A percentile compares a stretch with the other conserved stretches of the same genome.
phyloP scores from a whole-genome alignment of 1,140 invertebrate genomes.

The Rhyacophila brunnea region DNA sequence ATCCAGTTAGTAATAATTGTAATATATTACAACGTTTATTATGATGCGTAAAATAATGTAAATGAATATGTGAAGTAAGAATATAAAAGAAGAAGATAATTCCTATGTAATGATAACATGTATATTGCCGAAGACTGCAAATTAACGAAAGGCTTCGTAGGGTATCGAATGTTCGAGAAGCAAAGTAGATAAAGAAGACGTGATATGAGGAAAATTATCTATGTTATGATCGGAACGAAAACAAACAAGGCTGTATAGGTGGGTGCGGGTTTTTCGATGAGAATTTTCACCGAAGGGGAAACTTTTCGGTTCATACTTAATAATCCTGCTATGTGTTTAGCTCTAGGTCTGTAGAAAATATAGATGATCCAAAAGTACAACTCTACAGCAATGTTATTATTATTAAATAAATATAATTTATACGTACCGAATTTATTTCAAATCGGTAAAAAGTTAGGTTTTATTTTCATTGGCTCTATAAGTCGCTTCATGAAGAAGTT shows the following conservation, averaged over 20 bases:
- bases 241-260: slow-evolving; percentile 12
- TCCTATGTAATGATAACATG: too few relatives aligned
- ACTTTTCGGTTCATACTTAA: slow-evolving; percentile 30
- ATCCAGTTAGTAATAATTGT: too few relatives aligned
- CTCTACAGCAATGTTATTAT: neutral
- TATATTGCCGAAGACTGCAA: neutral
- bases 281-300: slow-evolving; percentile 13
- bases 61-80: too few relatives aligned
- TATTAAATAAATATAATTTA: too few relatives aligned
- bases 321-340: slow-evolving; percentile 26
- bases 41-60: too few relatives aligned
- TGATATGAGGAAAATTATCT: slow-evolving; percentile 29
- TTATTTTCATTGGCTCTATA: too few relatives aligned
- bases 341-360: neutral
- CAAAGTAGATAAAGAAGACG: slow-evolving; percentile 15
- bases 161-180: slow-evolving; percentile 5
- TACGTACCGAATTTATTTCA: too few relatives aligned
- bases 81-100: too few relatives aligned
- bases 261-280: neutral
- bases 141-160: slow-evolving; percentile 2
- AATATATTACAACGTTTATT: too few relatives aligned
- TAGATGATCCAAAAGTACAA: neutral
- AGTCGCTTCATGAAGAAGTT: too few relatives aligned
- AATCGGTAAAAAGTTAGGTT: too few relatives aligned
- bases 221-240: slow-evolving; percentile 13